Evolutionary conservation across 1,140 invertebrate species (phyloP).

Genomic region (Anoplophora glabripennis): DNA sequence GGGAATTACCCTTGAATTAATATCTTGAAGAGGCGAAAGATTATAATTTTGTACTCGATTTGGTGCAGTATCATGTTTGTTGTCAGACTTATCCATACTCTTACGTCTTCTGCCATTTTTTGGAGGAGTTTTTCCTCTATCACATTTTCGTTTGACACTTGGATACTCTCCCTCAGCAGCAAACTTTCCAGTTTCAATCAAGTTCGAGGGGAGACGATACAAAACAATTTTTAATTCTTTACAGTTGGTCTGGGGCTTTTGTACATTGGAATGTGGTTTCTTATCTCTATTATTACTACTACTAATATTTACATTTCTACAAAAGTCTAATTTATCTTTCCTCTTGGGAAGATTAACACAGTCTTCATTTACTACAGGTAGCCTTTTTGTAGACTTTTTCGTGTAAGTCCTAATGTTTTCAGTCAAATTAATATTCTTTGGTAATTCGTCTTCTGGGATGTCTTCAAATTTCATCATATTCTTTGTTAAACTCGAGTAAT

Average conservation of each 20-base stretch:
- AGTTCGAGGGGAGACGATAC: conserved; percentile 10
- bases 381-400: conserved; percentile 7
- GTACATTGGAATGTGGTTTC: conserved; percentile 18
- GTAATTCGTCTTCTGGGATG: conserved; percentile 1
- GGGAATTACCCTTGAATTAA: conserved; percentile 6
- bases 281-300: conserved; percentile 4
- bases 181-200: conserved; percentile 6
- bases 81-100: conserved; percentile 16
- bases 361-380: conserved; percentile 8
- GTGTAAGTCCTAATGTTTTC: conserved; percentile 18
- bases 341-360: conserved; percentile 10
- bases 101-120: conserved; percentile 15
- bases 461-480: background rate
- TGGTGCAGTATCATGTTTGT: conserved; percentile 14
- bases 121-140: conserved; percentile 17
- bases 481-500: background rate
- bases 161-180: conserved; percentile 5
- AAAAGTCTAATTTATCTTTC: conserved; percentile 9
- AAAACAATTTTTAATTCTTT: conserved; percentile 22
- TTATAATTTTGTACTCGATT: conserved; percentile 15
- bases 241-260: conserved; percentile 11
- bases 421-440: conserved; percentile 19
- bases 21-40: conserved; percentile 14
- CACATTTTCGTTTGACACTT: conserved; percentile 16
- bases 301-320: conserved; percentile 20